Evolutionary conservation across 64 coral and sea anemone genomes (phyloP), one percentile per base, ranked within the genome.

Genomic region (Cladopsammia gracilis): DNA sequence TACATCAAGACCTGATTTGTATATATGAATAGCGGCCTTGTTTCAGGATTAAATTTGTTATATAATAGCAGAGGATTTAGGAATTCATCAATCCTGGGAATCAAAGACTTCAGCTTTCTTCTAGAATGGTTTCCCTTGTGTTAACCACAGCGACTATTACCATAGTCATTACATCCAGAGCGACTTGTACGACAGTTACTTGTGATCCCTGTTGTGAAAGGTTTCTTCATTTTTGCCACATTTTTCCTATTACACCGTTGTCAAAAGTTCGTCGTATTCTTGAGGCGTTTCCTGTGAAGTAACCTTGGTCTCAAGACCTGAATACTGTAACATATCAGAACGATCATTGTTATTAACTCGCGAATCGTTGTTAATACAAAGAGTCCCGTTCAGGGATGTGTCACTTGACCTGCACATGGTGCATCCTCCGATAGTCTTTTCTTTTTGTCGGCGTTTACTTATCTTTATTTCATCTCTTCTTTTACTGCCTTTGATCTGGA

Each of bases 401-500:
- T 84, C 80, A 24, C 62, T 84, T 18, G 45, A 6, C 25, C 26
- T 48, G 43, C 80, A 84, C 43, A 69, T 50, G 1, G 60, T 67
- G 14, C 80, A 84, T 9, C 60, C 22, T 20, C 61, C 20, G 10
- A 48, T 14, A 46, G 62, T 19, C n/a, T 67, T 84, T 7, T 60
- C 45, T 24, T 7, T 45, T 22, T 48, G 44, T 20, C 61, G 10
- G 9, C 80, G 15, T 19, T 84, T 67, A 19, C 45, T 9, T 67
- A 50, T 67, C 46, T 47, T 49, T 8, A 84, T 10, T 11, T 84
- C 18, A 49, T 84, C 80, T 3, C n/a, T 49, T 20, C 80, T 84
- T 23, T 68, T 62, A 16, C 78, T 82, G 25, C 56, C 60, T 68
- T 68, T 66, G 62, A 84, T 84, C 20, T 86, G 86, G 0, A 93